Conservation (phyloP, 2,797 vertebrate genomes). For the Nyctalus aviator region DNA sequence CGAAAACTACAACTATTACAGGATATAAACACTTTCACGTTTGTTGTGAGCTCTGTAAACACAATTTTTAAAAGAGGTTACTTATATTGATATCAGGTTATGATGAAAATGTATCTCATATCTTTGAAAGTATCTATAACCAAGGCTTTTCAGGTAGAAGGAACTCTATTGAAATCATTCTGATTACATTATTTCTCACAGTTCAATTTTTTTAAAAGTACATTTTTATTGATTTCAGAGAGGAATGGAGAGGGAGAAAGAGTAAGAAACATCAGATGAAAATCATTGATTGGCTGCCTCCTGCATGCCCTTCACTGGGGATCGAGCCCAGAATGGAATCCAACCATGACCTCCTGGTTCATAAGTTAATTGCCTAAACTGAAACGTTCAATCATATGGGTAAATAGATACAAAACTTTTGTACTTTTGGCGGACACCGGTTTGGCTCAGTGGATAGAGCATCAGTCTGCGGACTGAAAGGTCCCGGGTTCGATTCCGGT, state of each 20-base stretch:
- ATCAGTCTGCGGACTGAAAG: too few relatives aligned
- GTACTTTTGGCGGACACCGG: too few relatives aligned
- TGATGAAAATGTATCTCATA: not conserved
- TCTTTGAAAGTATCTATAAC: conserved; percentile 19
- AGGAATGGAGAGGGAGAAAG: too few relatives aligned
- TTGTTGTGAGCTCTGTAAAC: not conserved
- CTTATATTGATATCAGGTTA: conserved; percentile 14
- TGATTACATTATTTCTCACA: conserved; percentile 20
- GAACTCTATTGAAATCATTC: not conserved
- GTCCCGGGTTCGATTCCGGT: too few relatives aligned
- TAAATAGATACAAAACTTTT: not conserved
- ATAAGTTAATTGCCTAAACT: not conserved
- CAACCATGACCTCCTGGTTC: too few relatives aligned
- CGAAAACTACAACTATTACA: not conserved
- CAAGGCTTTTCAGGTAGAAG: not conserved
- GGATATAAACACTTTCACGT: conserved; percentile 5
- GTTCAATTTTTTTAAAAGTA: not conserved
- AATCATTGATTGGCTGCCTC: too few relatives aligned
- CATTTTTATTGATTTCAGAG: too few relatives aligned
- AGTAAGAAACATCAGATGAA: too few relatives aligned
- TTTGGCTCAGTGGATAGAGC: too few relatives aligned
- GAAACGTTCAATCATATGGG: conserved; percentile 20
- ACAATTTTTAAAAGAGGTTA: conserved; percentile 41
- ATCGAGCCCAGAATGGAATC: too few relatives aligned
- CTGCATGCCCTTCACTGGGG: too few relatives aligned